Evolutionary conservation across 2,888 invertebrate species (phyloP).

Genomic region (Ametastegia equiseti): DNA sequence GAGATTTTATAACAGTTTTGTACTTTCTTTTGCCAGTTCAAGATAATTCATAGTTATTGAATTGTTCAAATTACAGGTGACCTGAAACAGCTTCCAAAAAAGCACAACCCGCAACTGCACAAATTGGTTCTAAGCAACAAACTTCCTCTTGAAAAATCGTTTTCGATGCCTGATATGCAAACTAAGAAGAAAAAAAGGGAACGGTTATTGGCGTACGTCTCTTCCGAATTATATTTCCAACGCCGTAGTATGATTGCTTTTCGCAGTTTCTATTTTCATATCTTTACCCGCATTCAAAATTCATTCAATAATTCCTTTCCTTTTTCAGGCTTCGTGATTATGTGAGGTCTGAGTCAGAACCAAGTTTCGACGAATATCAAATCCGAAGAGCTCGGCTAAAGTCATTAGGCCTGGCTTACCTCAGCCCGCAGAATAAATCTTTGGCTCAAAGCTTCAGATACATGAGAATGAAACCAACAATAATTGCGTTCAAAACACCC

Average conservation of each 20-base stretch:
- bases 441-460: slow-evolving; percentile 93
- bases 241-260: not conserved
- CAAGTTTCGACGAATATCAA: slow-evolving; percentile 84
- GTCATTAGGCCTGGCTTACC: slow-evolving; percentile 83
- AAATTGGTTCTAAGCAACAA: slow-evolving; percentile 78
- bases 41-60: not conserved
- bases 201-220: slow-evolving; percentile 85
- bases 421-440: slow-evolving; percentile 88
- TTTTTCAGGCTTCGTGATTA: slow-evolving; percentile 82
- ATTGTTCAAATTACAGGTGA: not conserved
- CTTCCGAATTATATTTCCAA: slow-evolving; percentile 34
- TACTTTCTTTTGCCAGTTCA: not conserved
- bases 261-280: not conserved
- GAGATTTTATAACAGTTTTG: not conserved
- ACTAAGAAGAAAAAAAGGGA: slow-evolving; percentile 85
- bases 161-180: slow-evolving; percentile 91
- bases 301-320: slow-evolving; percentile 28
- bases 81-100: slow-evolving; percentile 58
- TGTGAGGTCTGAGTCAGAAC: slow-evolving; percentile 88
- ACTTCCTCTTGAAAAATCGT: slow-evolving; percentile 86
- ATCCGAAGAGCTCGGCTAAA: slow-evolving; percentile 82
- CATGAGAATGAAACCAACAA: slow-evolving; percentile 92
- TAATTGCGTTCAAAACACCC: slow-evolving; percentile 92
- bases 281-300: not conserved
- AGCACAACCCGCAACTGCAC: slow-evolving; percentile 77